Conservation (phyloP, 2,888 invertebrate species). For the Chrysopilus asiliformis region DNA sequence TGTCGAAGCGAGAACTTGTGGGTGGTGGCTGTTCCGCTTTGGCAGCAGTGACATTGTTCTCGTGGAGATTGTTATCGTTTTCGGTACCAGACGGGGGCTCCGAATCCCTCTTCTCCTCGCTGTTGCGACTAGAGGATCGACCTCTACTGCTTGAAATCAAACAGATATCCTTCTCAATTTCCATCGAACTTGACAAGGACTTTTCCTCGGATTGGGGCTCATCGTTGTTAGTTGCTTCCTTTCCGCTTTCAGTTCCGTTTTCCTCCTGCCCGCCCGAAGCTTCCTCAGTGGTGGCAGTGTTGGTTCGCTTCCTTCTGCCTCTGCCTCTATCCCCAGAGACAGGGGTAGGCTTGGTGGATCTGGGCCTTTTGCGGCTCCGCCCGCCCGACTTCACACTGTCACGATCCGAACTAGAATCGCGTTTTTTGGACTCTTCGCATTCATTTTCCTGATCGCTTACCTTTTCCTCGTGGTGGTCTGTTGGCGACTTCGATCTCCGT, state of each 20-base stretch:
- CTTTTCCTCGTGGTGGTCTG: slow-evolving; percentile 18
- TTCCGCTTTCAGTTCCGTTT: slow-evolving; percentile 30
- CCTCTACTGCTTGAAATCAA: no score
- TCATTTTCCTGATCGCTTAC: slow-evolving; percentile 15
- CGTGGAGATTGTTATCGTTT: slow-evolving; percentile 8
- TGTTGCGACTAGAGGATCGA: no score
- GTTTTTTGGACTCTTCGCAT: slow-evolving; percentile 12
- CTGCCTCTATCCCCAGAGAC: slow-evolving; percentile 3
- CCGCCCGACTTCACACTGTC: slow-evolving; percentile 9
- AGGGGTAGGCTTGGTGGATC: no score
- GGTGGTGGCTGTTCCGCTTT: slow-evolving; percentile 13
- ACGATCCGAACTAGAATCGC: slow-evolving; percentile 15
- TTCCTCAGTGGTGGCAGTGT: slow-evolving; percentile 12
- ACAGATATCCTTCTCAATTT: no score
- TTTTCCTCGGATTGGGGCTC: no score
- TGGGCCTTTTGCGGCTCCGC: slow-evolving; percentile 6
- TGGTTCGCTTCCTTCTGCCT: slow-evolving; percentile 4
- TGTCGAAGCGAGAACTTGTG: no score
- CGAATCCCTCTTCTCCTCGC: no score
- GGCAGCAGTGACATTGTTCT: slow-evolving; percentile 17
- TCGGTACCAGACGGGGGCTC: no score
- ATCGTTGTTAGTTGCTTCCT: not conserved
- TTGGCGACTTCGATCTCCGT: slow-evolving; percentile 33
- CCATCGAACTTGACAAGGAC: no score
- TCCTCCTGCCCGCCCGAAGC: slow-evolving; percentile 35